Evolutionary conservation across 1,140 invertebrate genomes (phyloP).

Genomic region (Penaeus chinensis): DNA sequence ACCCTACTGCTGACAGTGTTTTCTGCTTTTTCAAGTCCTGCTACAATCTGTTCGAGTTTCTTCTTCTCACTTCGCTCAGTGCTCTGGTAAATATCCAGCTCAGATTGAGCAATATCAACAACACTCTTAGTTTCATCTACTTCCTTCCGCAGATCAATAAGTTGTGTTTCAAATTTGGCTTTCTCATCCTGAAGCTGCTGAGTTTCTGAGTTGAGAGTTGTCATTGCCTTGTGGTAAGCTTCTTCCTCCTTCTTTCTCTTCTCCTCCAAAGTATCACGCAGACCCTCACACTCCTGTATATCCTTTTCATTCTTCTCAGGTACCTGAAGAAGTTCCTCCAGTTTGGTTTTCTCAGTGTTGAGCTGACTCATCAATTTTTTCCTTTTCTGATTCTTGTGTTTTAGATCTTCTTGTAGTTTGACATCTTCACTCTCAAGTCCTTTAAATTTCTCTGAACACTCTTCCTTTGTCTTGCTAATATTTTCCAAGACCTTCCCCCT

Average conservation of each 20-base stretch:
- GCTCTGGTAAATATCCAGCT: conserved; percentile 84
- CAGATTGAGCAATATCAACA: conserved; percentile 80
- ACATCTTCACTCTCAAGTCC: conserved; percentile 66
- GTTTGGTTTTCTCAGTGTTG: conserved; percentile 65
- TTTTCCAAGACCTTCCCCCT: conserved; percentile 68
- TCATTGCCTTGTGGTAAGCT: conserved; percentile 67
- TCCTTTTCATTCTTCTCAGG: conserved; percentile 79
- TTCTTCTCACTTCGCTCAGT: conserved; percentile 80
- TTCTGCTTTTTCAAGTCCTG: conserved; percentile 65
- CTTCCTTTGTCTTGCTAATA: conserved; percentile 61
- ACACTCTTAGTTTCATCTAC: conserved; percentile 80
- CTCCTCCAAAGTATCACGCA: conserved; percentile 72
- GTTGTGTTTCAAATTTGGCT: conserved; percentile 66
- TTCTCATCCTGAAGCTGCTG: conserved; percentile 69
- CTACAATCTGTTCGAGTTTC: conserved; percentile 75
- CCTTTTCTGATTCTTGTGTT: conserved; percentile 64
- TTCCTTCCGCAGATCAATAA: conserved; percentile 71
- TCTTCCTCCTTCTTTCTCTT: conserved; percentile 71
- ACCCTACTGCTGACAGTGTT: conserved; percentile 37
- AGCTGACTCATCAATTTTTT: conserved; percentile 65
- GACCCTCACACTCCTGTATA: conserved; percentile 78
- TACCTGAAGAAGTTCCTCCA: conserved; percentile 71
- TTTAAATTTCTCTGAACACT: conserved; percentile 65
- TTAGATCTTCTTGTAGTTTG: conserved; percentile 66
- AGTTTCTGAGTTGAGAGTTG: conserved; percentile 67